Conservation (phyloP, 2,888 invertebrate species). For the Cerastoderma edule region DNA sequence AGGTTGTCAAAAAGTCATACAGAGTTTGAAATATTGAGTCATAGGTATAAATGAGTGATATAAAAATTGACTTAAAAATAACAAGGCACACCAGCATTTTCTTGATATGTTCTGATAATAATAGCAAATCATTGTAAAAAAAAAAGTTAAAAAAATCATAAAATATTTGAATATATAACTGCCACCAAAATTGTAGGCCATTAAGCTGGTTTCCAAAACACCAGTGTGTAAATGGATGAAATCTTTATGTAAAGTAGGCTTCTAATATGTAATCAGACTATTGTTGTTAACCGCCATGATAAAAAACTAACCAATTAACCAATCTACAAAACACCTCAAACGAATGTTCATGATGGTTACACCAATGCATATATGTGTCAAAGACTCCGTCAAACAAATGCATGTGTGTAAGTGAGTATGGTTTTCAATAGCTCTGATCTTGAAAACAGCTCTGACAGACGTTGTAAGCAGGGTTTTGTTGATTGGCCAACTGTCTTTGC, state of each 20-base stretch:
- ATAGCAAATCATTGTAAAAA: conserved; percentile 3
- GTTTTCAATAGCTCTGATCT: too few relatives aligned
- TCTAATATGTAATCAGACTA: background rate
- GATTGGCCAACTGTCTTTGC: too few relatives aligned
- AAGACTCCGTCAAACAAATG: too few relatives aligned
- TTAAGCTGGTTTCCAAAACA: background rate
- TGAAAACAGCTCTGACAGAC: too few relatives aligned
- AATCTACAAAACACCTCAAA: too few relatives aligned
- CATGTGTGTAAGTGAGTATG: too few relatives aligned
- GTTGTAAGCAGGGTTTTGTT: too few relatives aligned
- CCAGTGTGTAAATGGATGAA: background rate
- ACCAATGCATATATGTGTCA: too few relatives aligned
- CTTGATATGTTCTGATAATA: conserved; percentile 15
- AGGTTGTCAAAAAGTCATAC: background rate
- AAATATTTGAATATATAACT: background rate
- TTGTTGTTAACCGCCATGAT: too few relatives aligned
- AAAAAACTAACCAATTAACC: too few relatives aligned
- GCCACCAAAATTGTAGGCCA: background rate
- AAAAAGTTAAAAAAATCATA: background rate
- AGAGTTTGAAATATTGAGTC: background rate
- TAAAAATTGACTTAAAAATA: conserved; percentile 2
- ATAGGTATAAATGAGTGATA: too few relatives aligned
- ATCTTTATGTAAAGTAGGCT: background rate
- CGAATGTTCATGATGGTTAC: too few relatives aligned
- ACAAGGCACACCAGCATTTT: conserved; percentile 16